Conservation (phyloP, 1,140 invertebrate species). For the Lordiphosa stackelbergi region DNA sequence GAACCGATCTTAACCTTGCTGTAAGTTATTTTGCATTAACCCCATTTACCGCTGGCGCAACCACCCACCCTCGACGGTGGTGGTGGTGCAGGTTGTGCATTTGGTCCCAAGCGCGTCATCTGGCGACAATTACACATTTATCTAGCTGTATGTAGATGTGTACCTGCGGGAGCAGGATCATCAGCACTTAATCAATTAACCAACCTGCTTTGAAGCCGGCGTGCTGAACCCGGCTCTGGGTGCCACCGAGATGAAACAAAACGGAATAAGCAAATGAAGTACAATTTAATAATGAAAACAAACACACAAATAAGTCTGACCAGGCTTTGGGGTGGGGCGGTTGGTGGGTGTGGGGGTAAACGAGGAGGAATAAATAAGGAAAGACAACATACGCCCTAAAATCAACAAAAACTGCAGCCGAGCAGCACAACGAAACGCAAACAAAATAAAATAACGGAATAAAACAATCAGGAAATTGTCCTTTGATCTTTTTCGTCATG, state of each 20-base stretch:
- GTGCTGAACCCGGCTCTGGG: not conserved
- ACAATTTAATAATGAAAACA: constrained; percentile 63
- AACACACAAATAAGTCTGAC: constrained; percentile 51
- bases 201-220: constrained; percentile 20
- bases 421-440: constrained; percentile 35
- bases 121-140: constrained; percentile 8
- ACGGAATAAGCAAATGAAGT: constrained; percentile 51
- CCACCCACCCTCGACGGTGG: not conserved
- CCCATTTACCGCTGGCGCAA: constrained; percentile 3
- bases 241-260: constrained; percentile 25
- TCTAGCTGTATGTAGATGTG: no score
- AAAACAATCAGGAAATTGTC: constrained; percentile 75
- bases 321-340: constrained; percentile 5
- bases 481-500: constrained; percentile 64
- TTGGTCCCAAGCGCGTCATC: not conserved
- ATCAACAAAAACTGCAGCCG: constrained; percentile 37
- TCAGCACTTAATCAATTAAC: constrained; percentile 37
- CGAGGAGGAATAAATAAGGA: constrained; percentile 59
- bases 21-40: constrained; percentile 5
- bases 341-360: constrained; percentile 32
- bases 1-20: not conserved
- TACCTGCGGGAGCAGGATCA: constrained; percentile 10
- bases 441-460: constrained; percentile 74
- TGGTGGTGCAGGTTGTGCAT: not conserved
- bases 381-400: constrained; percentile 62